These are phyloP conservation scores for Pelochelys cantorii DNA, from an alignment of 2,797 vertebrate species.

Conservation along the genomic window DNA sequence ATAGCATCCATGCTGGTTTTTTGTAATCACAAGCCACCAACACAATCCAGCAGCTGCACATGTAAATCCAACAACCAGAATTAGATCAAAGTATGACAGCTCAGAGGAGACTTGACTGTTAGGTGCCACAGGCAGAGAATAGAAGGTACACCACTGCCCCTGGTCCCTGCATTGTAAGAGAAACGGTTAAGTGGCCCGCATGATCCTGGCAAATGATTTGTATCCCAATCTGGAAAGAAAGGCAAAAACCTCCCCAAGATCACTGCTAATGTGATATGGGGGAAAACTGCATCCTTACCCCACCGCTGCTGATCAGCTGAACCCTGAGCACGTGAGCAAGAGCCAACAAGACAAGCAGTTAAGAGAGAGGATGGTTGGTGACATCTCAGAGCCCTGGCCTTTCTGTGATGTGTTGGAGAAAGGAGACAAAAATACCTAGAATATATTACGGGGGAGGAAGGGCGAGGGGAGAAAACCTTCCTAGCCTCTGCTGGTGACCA, in stretches of 20 bases:
- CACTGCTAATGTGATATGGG: not conserved
- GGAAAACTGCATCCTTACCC: not conserved
- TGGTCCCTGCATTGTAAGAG: not conserved
- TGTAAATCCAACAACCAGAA: not conserved
- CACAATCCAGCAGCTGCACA: not conserved
- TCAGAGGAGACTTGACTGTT: not conserved
- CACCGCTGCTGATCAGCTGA: not conserved
- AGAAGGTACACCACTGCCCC: not conserved
- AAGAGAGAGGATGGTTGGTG: not conserved
- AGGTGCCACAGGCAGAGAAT: not conserved
- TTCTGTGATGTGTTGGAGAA: not conserved
- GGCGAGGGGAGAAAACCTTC: not conserved
- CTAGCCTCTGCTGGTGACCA: not conserved
- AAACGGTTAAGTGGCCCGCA: not conserved
- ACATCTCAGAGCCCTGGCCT: not conserved
- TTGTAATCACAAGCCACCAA: not conserved
- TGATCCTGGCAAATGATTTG: not conserved
- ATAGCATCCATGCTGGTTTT: not conserved
- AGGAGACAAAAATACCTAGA: not conserved
- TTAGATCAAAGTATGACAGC: not conserved
- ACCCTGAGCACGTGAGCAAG: not conserved
- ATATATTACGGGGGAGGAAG: not conserved
- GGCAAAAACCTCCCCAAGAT: not conserved
- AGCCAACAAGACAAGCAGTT: not conserved
- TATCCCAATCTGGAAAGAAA: not conserved